Evolutionary conservation across 2,113 vertebrate species (phyloP), one percentile per base, ranked within the genome.

Genomic region (Dolichotis patagonum): DNA sequence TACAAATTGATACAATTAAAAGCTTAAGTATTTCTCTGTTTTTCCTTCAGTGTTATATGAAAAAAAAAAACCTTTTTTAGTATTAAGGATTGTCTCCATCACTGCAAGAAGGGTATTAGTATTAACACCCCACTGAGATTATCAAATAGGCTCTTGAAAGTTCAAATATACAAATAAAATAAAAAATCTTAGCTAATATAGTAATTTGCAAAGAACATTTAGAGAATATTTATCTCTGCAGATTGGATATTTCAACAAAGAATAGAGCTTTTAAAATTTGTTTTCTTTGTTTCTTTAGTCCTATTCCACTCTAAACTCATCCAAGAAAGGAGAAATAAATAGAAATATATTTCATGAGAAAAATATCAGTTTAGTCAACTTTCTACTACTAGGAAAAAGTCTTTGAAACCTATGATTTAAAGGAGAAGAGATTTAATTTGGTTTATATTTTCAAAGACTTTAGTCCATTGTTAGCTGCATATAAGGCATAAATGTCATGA

Each of bases 101-200:
- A 26, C 28, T 93, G 52, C 52, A 71, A 96, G 58, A 83, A 86
- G 49, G 56, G 7, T 63, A 52, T 67, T 81, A 90, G 54, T 67
- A 75, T 82, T 96, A 96, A 35, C 20, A 35, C 17, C 87, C 95
- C 22, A 78, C 43, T 82, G 88, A 86, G 77, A 90, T 77, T 52
- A 77, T 90, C 82, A 91, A 83, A 60, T 78, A 65, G 78, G 20
- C 56, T 93, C 90, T 96, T 94, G 93, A 86, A 82, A 85, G 71
- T 81, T 41, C 67, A 95, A 54, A 75, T 54, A 81, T 69, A 86
- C 13, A 82, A 97, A 95, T 35, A 89, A 60, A 75, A 24, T 90
- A 46, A 94, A 96, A 90, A 93, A 60, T 28, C 32, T 91, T 13
- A 77, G 41, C 67, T 89, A 94, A 81, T 84, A 82, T 90, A 7